phyloP scores from a whole-genome alignment of 2,113 vertebrate genomes.

The Alces alces region DNA sequence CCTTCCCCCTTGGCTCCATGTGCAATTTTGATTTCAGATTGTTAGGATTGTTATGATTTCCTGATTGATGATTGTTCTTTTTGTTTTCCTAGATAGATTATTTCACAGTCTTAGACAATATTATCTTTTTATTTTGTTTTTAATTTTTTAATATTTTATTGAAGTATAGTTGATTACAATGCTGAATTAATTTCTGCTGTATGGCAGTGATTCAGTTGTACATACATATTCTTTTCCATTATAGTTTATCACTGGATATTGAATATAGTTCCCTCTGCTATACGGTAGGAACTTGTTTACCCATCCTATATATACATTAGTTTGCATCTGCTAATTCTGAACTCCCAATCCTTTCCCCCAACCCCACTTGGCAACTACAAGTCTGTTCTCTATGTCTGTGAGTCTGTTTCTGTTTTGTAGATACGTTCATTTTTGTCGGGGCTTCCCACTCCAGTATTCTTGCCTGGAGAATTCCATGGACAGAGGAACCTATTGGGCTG shows the following conservation, averaged over 20 bases:
- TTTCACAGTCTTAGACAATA: neutral
- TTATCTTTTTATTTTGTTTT: neutral
- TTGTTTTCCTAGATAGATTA: neutral
- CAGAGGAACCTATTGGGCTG: neutral
- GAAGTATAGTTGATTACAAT: neutral
- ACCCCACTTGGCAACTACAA: neutral
- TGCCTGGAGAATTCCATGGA: neutral
- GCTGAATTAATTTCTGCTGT: neutral
- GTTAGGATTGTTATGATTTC: neutral
- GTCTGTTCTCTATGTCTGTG: neutral
- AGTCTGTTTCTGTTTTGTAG: neutral
- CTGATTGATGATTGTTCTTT: neutral
- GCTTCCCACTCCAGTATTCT: neutral
- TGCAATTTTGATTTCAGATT: slow-evolving; percentile 8
- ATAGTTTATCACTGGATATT: neutral
- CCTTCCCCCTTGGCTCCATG: neutral
- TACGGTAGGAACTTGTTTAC: neutral
- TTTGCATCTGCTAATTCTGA: neutral
- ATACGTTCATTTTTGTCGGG: neutral
- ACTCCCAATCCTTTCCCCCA: neutral
- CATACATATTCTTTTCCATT: neutral
- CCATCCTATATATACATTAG: neutral
- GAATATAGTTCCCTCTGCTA: neutral
- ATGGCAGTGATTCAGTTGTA: neutral
- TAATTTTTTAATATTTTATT: neutral